Evolutionary conservation across 2,113 vertebrate genomes (phyloP).

Genomic region (Lynx canadensis): DNA sequence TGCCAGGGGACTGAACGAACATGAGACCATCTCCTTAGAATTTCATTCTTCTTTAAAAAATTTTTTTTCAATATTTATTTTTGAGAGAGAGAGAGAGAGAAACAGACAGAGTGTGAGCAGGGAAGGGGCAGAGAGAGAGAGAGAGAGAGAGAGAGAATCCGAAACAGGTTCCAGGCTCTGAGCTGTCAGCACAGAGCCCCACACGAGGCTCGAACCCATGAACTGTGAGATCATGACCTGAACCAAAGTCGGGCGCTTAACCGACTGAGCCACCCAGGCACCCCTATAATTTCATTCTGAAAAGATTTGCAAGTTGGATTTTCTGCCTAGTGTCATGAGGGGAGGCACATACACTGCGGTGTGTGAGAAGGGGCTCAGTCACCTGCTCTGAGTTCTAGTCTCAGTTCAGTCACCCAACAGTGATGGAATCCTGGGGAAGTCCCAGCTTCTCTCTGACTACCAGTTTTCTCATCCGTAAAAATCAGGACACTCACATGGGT

Average conservation of each 20-base stretch:
- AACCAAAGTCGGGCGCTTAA: no score
- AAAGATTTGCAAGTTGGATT: neutral
- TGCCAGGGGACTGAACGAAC: neutral
- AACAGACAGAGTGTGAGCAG: no score
- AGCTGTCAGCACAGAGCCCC: no score
- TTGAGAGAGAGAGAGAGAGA: no score
- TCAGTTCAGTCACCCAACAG: neutral
- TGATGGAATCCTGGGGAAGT: neutral
- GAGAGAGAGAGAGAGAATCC: no score
- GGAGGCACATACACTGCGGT: rapidly evolving
- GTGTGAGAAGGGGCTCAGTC: neutral
- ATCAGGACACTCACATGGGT: neutral
- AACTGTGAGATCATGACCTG: no score
- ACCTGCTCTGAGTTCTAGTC: neutral
- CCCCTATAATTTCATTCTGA: neutral
- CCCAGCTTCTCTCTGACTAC: neutral
- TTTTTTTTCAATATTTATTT: no score
- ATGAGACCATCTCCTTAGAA: neutral
- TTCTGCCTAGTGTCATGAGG: neutral
- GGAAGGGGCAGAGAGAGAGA: no score
- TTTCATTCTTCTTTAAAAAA: neutral
- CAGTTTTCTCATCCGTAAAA: neutral
- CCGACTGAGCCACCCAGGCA: no score
- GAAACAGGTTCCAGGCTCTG: no score
- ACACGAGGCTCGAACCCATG: no score